A percentile compares a stretch with the other conserved stretches of the same genome.
phyloP scores from a whole-genome alignment of 2,113 vertebrate genomes.

The Chaetorhynchus papuensis region DNA sequence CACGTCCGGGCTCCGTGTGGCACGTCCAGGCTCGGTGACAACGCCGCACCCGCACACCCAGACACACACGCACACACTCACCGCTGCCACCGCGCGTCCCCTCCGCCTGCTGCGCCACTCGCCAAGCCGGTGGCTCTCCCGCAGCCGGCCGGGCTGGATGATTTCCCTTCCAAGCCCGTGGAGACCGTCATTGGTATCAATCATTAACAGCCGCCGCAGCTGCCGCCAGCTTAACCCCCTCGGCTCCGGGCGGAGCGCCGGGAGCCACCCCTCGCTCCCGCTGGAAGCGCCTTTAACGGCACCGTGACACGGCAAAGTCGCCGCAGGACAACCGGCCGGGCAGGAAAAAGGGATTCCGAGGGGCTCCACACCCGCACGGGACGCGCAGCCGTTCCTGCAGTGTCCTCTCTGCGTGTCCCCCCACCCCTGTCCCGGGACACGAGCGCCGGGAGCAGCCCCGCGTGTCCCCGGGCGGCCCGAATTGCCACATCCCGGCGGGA shows the following conservation, averaged over 20 bases:
- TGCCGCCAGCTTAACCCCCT: slow-evolving; percentile 70
- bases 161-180: slow-evolving; percentile 47
- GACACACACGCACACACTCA: background rate
- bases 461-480: fast-evolving
- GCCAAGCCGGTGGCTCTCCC: background rate
- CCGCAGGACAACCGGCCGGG: fast-evolving
- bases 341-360: background rate
- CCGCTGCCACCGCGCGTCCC: background rate
- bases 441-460: background rate
- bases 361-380: fast-evolving
- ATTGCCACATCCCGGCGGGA: background rate
- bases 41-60: fast-evolving
- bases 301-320: fast-evolving
- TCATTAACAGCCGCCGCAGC: slow-evolving; percentile 74
- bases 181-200: slow-evolving; percentile 66
- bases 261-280: background rate
- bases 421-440: fast-evolving
- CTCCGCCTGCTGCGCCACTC: background rate
- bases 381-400: fast-evolving
- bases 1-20: background rate
- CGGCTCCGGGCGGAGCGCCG: background rate
- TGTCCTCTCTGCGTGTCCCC: fast-evolving
- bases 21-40: fast-evolving
- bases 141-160: background rate
- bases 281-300: background rate